Base-by-base conservation (phyloP, 2,888 invertebrate genomes). In the Drosophila atripex region DNA sequence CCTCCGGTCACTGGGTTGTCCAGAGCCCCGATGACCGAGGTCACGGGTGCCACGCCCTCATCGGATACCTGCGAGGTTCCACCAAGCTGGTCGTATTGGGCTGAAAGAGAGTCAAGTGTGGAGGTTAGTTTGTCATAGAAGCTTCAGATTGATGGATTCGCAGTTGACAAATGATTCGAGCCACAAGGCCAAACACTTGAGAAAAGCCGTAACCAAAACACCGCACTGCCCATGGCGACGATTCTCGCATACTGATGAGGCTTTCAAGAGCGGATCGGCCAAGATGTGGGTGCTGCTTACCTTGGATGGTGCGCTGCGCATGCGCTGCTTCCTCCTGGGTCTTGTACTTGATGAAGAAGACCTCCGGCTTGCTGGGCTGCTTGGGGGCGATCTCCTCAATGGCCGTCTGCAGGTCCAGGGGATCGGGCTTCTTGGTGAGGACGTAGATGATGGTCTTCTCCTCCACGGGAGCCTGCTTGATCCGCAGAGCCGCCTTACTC, bases 371-470 rank as follows among this genome's bases (percentile, higher is more conserved):
- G 74, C 88, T 89, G 38, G 90, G 90, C 52, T 79, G 87, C 53
- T 86, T 86, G 16, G 91, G 89, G 8, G 89, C 86, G 5, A 78
- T 80, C 35, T 89, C 83, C 68, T 91, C 90, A 8, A 91, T 63
- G 28, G 88, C 85, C 0, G 90, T 65, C 53, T 91, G 85, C 69
- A 91, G 77, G 21, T 91, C 89, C 8, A 90, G 47, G 0, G 89
- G 88, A 65, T 91, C 91, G 1, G 89, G 84, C 61, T 91, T 91
- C 68, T 91, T 91, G 50, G 89, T 90, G 54, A 91, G 75, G 46
- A 91, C 91, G 77, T 91, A 91, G 57, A 91, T 91, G 32, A 91
- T 90, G 25, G 91, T 91, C 79, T 91, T 91, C 63, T 91, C 91
- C 72, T 91, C 91, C 25, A 77, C 80, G 0, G 89, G 89, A 1